Evolutionary conservation across 2,113 vertebrate genomes (phyloP), one percentile per base, ranked within the genome.

Genomic region (Leptosomus discolor): DNA sequence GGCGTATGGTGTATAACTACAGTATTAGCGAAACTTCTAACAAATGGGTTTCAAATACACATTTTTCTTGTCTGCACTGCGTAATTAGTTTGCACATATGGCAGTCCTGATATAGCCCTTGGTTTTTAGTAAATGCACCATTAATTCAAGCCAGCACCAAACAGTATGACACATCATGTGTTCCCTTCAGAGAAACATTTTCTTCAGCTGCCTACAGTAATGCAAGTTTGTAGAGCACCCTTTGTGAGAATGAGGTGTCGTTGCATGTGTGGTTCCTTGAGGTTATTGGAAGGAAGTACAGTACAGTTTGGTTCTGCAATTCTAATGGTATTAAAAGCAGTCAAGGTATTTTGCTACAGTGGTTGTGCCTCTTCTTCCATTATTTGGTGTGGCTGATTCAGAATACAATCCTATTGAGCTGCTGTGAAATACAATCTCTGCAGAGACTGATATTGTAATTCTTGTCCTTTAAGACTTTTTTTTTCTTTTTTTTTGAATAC

Each of bases 301-400:
- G 98, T 98, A 98, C 97, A 50, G 96, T 96, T 90, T 94, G 91
- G 96, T 94, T 86, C 97, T 98, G 97, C 96, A 94, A 70, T 74
- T 96, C 91, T 92, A 94, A 97, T 45, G 86, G 94, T 97, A 94
- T 96, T 90, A 94, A 90, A 96, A 98, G 97, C 97, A 98, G 96
- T 98, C 97, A 96, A 97, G 96, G 98, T 98, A 98, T 98, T 98
- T 98, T 98, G 98, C 98, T 98, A 98, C 98, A 98, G 98, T 90
- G 96, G 82, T 95, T 97, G 95, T 90, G 89, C 77, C 85, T 95
- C 80, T 84, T 91, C 60, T 90, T 96, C 83, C 14, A 29, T 89
- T 92, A 37, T 86, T 94, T 83, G 65, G 70, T 82, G 61, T 94
- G 94, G 60, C 60, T 83, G 64, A 58, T 71, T 73, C 57, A 91